Evolutionary conservation across 2,113 vertebrate genomes (phyloP).

Genomic region (Dissostichus mawsoni): DNA sequence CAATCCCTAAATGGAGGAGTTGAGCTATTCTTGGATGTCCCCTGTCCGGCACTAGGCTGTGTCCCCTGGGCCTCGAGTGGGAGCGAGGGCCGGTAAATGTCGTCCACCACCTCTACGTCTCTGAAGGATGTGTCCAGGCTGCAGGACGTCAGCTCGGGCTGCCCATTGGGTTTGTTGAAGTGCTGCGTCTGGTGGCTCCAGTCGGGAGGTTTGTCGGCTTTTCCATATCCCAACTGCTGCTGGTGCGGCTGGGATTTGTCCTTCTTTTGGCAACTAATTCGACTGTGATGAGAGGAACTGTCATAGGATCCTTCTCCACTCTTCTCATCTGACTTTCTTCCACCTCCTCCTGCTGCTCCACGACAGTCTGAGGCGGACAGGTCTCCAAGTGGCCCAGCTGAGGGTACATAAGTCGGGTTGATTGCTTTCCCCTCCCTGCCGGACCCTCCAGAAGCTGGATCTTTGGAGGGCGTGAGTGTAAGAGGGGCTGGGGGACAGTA

Average conservation of each 20-base stretch:
- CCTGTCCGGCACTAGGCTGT: slow-evolving; percentile 67
- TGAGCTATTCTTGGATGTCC: slow-evolving; percentile 79
- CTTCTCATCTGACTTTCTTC: slow-evolving; percentile 71
- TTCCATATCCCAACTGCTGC: slow-evolving; percentile 85
- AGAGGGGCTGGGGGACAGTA: slow-evolving; percentile 88
- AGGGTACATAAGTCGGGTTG: slow-evolving; percentile 92
- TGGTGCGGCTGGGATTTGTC: slow-evolving; percentile 76
- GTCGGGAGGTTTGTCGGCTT: slow-evolving; percentile 88
- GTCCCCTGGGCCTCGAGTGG: slow-evolving; percentile 82
- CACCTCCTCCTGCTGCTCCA: slow-evolving; percentile 81
- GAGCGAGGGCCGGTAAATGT: slow-evolving; percentile 84
- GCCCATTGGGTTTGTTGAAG: slow-evolving; percentile 72
- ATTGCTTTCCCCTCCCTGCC: slow-evolving; percentile 86
- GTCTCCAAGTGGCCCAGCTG: slow-evolving; percentile 89
- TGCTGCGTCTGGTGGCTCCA: slow-evolving; percentile 82
- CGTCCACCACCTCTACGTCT: slow-evolving; percentile 81
- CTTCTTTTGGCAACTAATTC: slow-evolving; percentile 82
- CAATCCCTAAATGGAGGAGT: slow-evolving; percentile 87
- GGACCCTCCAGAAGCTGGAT: slow-evolving; percentile 82
- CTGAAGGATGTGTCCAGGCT: slow-evolving; percentile 85
- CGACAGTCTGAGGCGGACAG: slow-evolving; percentile 84
- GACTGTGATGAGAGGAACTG: slow-evolving; percentile 58
- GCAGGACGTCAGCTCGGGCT: slow-evolving; percentile 80
- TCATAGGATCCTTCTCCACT: slow-evolving; percentile 64
- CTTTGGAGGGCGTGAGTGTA: slow-evolving; percentile 85